A percentile compares a stretch with the other conserved stretches of the same genome.
These are phyloP conservation scores for Epinephelus awoara DNA, from an alignment of 2,797 vertebrate genomes.

Conservation along the genomic window DNA sequence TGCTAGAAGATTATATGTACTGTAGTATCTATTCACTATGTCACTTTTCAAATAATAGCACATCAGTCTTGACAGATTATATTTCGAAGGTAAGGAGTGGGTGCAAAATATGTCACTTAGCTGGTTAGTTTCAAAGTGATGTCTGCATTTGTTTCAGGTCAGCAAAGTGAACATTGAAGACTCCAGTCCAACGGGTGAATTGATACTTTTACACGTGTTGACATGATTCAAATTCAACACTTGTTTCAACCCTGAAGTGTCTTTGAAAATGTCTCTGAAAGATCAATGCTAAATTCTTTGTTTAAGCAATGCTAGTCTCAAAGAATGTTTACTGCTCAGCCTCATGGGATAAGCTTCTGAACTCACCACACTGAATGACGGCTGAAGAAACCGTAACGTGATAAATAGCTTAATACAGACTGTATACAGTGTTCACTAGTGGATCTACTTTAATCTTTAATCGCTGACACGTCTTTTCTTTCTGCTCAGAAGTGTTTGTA, in stretches of 20 bases:
- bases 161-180: conserved; percentile 13
- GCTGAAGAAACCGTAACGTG: background rate
- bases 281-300: no score
- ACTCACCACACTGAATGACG: background rate
- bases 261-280: conserved; percentile 1
- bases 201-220: background rate
- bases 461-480: background rate
- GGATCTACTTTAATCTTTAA: background rate
- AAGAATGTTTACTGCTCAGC: background rate
- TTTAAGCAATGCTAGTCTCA: background rate
- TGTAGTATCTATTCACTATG: background rate
- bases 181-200: background rate
- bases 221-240: background rate
- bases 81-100: background rate
- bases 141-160: background rate
- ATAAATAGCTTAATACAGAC: background rate
- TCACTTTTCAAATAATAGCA: background rate
- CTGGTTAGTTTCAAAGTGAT: background rate
- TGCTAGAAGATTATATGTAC: background rate
- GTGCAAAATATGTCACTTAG: background rate
- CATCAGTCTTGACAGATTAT: background rate
- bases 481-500: background rate
- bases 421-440: background rate
- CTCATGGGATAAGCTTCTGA: background rate
- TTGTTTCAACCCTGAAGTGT: no score